Conservation (phyloP, 2,113 vertebrate genomes). For the Menura novaehollandiae region DNA sequence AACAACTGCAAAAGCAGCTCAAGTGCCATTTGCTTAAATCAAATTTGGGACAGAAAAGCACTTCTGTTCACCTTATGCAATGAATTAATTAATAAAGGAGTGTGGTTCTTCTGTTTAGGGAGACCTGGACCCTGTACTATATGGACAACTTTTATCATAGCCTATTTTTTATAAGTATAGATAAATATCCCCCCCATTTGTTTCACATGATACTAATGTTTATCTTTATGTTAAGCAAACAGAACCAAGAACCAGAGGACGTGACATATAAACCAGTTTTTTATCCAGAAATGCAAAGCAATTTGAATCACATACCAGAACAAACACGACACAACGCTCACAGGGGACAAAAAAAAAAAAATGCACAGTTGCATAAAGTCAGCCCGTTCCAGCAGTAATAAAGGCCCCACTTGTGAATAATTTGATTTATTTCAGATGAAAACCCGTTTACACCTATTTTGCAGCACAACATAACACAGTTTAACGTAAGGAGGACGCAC, state of each 20-base stretch:
- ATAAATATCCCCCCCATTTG: neutral
- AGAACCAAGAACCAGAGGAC: neutral
- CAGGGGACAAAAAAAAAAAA: neutral
- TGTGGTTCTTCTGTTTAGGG: neutral
- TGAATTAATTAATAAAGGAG: neutral
- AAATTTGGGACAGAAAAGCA: neutral
- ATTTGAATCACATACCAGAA: neutral
- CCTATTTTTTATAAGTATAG: neutral
- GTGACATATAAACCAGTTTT: rapidly evolving
- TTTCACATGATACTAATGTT: neutral
- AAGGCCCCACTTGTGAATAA: neutral
- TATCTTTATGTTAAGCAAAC: neutral
- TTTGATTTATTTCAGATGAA: neutral
- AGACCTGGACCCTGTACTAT: neutral
- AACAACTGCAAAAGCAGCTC: neutral
- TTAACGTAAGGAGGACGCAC: neutral
- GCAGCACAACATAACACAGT: neutral
- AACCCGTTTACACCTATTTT: neutral
- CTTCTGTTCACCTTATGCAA: neutral
- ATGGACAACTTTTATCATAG: rapidly evolving
- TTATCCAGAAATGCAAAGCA: neutral
- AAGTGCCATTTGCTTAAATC: neutral
- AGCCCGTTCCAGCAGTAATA: neutral
- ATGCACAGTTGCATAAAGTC: neutral
- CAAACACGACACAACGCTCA: neutral